Base-by-base conservation (phyloP, 2,797 vertebrate species). In the Australoheros facetus region DNA sequence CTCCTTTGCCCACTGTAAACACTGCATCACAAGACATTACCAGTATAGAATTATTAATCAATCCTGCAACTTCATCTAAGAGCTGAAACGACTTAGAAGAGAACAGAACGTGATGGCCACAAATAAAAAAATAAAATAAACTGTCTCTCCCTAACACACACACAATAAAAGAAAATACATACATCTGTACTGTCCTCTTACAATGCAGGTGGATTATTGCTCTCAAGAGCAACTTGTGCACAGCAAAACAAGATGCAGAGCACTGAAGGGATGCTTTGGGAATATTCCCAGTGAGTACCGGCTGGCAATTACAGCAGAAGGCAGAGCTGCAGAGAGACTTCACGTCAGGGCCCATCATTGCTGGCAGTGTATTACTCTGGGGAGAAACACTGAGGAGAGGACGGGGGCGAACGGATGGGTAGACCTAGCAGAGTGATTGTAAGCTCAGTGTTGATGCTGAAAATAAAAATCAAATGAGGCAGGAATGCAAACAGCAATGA, bases 241-340 rank as follows among this genome's bases (percentile, higher is more conserved):
- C 10, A 17, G 60, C 73, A 51, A 78, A 85, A 86, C 80, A 82
- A 77, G 84, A 87, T 57, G 71, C 84, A 71, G 72, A 81, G 82
- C 16, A 60, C 82, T 77, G 82, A 17, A 53, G 83, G 84, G 82
- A 87, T 59, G 71, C 58, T 30, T 77, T 19, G 55, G 81, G 86
- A 92, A 89, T 85, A 85, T 87, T 80, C 57, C 66, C 69, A 51
- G 82, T 73, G 85, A 78, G 85, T 62, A 73, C 70, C 84, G 66
- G 71, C 86, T 57, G 77, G 75, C 83, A 92, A 91, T 93, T 90
- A 91, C 82, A 86, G 83, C 83, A 81, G 86, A 77, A 64, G 73
- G 60, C 51, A 77, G 79, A 82, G 83, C 72, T 55, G 84, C 76
- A 59, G 77, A 88, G 39, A 80, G 59, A 82, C 86, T 83, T 76